Percentiles rank a stretch among this genome's conserved stretches.
These are phyloP conservation scores for Ptychodera flava DNA, from an alignment of 35 echinoderm and acorn worm genomes.

Conservation along the genomic window DNA sequence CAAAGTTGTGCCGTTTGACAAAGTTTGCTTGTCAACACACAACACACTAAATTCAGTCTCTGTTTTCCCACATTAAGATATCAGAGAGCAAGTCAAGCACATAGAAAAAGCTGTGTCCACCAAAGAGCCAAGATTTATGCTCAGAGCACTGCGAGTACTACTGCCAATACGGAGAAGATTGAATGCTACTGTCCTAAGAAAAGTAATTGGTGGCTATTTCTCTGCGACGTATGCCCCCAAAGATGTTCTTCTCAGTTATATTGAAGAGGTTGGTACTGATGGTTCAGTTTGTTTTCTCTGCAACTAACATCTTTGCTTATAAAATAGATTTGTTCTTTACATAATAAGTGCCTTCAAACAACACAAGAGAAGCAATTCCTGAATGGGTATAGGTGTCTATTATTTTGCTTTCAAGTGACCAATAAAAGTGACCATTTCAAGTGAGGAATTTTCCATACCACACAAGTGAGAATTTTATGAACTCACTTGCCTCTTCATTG, in stretches of 20 bases:
- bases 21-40: too few relatives aligned
- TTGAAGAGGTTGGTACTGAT: slow-evolving; percentile 70
- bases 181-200: slow-evolving; percentile 77
- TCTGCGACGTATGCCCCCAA: slow-evolving; percentile 44
- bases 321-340: too few relatives aligned
- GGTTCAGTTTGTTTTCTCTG: not conserved
- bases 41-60: not conserved
- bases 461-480: too few relatives aligned
- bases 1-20: too few relatives aligned
- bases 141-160: slow-evolving; percentile 72
- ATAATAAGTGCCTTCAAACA: too few relatives aligned
- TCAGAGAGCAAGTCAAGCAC: slow-evolving; percentile 98
- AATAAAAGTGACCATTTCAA: too few relatives aligned
- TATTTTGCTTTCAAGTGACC: too few relatives aligned
- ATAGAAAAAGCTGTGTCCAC: slow-evolving; percentile 95
- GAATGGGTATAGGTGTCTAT: too few relatives aligned
- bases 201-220: slow-evolving; percentile 85
- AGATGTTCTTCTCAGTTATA: slow-evolving; percentile 59
- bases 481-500: too few relatives aligned
- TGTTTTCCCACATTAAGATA: slow-evolving; percentile 50
- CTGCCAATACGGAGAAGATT: slow-evolving; percentile 84
- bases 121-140: slow-evolving; percentile 96
- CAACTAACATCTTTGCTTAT: too few relatives aligned
- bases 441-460: too few relatives aligned
- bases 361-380: too few relatives aligned